Evolutionary conservation across 2,113 vertebrate species (phyloP).

Genomic region (Clarias macrocephalus): DNA sequence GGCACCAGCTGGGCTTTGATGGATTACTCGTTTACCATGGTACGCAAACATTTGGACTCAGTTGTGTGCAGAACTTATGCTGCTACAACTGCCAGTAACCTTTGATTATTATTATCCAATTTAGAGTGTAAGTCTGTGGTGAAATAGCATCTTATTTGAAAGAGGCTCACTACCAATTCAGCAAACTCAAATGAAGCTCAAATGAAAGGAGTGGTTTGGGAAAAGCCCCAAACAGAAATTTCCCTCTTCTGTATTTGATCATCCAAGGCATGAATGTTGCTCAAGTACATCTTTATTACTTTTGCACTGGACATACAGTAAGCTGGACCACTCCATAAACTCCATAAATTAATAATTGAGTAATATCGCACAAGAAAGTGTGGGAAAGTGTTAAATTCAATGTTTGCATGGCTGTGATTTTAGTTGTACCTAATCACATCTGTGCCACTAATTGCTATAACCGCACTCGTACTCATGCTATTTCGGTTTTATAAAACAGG

Average conservation of each 20-base stretch:
- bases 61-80: conserved; percentile 50
- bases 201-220: conserved; percentile 1
- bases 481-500: not conserved
- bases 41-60: conserved; percentile 54
- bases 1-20: conserved; percentile 47
- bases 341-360: not conserved
- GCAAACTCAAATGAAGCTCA: not conserved
- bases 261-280: not conserved
- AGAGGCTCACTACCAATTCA: not conserved
- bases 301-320: not conserved
- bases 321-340: not conserved
- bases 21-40: conserved; percentile 44
- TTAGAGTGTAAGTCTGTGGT: conserved; percentile 49
- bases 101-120: conserved; percentile 59
- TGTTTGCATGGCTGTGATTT: not conserved
- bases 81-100: conserved; percentile 49
- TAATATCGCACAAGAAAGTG: not conserved
- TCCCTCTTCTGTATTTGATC: not conserved
- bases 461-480: not conserved
- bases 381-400: not conserved
- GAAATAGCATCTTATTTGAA: conserved; percentile 28
- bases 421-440: not conserved
- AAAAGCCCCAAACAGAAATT: not conserved
- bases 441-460: not conserved
- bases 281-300: not conserved